These are phyloP conservation scores for Protodeltote pygarga DNA, from an alignment of 2,888 invertebrate genomes.

Conservation along the genomic window DNA sequence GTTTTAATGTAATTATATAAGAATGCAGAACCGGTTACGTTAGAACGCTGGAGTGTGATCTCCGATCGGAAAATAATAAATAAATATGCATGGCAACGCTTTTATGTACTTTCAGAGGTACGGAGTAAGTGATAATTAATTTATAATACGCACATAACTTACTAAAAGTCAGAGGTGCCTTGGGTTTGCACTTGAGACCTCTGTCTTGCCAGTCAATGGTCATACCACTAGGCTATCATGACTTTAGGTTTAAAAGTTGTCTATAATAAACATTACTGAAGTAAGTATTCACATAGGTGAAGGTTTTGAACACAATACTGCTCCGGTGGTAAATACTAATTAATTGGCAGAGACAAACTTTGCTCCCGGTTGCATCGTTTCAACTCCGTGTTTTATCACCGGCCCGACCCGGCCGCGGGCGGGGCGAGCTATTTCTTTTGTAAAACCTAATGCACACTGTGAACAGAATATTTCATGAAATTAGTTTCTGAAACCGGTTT, in stretches of 20 bases:
- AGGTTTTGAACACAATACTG: slow-evolving; percentile 30
- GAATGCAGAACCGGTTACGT: too few species aligned
- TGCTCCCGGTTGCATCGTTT: slow-evolving; percentile 53
- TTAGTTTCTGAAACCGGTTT: neutral
- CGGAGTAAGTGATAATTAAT: neutral
- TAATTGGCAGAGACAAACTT: slow-evolving; percentile 57
- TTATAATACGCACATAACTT: too few species aligned
- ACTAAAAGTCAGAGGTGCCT: too few species aligned
- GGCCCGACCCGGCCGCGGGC: slow-evolving; percentile 36
- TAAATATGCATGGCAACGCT: too few species aligned
- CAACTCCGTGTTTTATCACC: slow-evolving; percentile 48
- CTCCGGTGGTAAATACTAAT: slow-evolving; percentile 57
- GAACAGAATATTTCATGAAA: slow-evolving; percentile 1
- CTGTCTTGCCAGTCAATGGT: too few species aligned
- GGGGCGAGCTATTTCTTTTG: slow-evolving; percentile 37
- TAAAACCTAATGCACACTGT: slow-evolving; percentile 10
- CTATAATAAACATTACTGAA: neutral
- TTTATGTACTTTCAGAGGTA: slow-evolving; percentile 12
- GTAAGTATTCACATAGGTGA: slow-evolving; percentile 10
- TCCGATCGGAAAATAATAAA: too few species aligned
- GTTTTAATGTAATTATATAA: too few species aligned
- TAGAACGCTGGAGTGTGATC: too few species aligned
- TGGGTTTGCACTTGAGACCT: too few species aligned
- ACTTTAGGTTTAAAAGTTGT: too few species aligned
- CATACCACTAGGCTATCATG: too few species aligned